These are phyloP conservation scores for Tetrao urogallus DNA, from an alignment of 2,113 vertebrate genomes.

Conservation along the genomic window DNA sequence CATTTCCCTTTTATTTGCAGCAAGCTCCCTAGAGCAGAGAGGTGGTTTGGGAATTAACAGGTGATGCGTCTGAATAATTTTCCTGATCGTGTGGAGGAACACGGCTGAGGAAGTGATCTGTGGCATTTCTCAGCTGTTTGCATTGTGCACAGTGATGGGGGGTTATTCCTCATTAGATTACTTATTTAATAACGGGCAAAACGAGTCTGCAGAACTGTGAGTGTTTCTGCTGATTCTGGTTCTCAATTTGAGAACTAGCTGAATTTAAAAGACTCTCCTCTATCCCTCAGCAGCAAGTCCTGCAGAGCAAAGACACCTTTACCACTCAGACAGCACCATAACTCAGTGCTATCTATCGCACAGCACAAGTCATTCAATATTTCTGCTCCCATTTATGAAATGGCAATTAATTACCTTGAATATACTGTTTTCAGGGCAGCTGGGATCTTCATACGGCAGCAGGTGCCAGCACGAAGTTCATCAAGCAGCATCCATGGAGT, in stretches of 20 bases:
- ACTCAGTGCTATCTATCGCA: neutral
- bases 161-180: neutral
- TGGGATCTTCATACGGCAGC: neutral
- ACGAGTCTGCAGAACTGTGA: neutral
- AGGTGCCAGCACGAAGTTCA: neutral
- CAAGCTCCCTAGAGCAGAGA: fast-evolving
- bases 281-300: neutral
- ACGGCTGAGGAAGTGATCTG: neutral
- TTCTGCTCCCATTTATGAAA: neutral
- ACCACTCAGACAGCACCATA: neutral
- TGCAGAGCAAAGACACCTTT: neutral
- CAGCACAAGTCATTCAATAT: neutral
- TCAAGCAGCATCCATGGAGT: neutral
- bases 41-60: neutral
- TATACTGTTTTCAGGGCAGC: neutral
- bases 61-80: neutral
- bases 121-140: neutral
- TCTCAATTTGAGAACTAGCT: neutral
- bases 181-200: neutral
- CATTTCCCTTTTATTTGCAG: neutral
- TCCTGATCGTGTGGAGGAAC: neutral
- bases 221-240: neutral
- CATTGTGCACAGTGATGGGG: fast-evolving
- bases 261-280: neutral
- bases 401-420: neutral